Evolutionary conservation across 2,113 vertebrate species (phyloP).

Genomic region (Onychorhynchus coronatus): DNA sequence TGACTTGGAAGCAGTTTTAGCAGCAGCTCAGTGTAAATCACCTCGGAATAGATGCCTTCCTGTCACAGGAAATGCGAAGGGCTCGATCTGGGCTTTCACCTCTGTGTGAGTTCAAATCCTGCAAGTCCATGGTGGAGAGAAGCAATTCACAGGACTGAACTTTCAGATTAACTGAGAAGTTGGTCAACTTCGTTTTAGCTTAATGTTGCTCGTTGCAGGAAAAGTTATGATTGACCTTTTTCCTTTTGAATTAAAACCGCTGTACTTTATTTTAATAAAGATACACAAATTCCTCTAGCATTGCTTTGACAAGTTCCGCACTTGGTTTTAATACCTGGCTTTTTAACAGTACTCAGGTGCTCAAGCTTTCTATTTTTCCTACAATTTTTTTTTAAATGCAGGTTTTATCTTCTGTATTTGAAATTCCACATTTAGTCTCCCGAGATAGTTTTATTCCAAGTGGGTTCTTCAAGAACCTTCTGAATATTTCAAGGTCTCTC

Average conservation of each 20-base stretch:
- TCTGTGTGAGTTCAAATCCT: neutral
- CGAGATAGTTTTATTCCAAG: neutral
- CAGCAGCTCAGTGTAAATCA: neutral
- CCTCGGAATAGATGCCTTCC: neutral
- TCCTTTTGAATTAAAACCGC: neutral
- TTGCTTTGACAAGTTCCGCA: neutral
- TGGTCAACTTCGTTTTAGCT: neutral
- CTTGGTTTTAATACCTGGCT: neutral
- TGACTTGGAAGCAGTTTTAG: neutral
- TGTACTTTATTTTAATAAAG: neutral
- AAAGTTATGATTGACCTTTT: neutral
- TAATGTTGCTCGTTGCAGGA: neutral
- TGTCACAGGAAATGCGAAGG: fast-evolving
- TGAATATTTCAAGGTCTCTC: neutral
- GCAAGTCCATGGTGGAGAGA: neutral
- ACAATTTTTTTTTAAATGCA: neutral
- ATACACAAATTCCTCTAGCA: neutral
- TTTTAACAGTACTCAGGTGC: neutral
- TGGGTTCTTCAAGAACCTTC: neutral
- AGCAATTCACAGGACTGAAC: neutral
- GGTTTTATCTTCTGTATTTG: neutral
- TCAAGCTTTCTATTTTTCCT: neutral
- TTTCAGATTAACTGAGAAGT: neutral
- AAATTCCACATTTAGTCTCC: neutral
- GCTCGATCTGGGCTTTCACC: neutral